Percentiles rank a stretch among this genome's conserved stretches.
Conservation (phyloP, 2,113 vertebrate genomes). For the Suncus etruscus region DNA sequence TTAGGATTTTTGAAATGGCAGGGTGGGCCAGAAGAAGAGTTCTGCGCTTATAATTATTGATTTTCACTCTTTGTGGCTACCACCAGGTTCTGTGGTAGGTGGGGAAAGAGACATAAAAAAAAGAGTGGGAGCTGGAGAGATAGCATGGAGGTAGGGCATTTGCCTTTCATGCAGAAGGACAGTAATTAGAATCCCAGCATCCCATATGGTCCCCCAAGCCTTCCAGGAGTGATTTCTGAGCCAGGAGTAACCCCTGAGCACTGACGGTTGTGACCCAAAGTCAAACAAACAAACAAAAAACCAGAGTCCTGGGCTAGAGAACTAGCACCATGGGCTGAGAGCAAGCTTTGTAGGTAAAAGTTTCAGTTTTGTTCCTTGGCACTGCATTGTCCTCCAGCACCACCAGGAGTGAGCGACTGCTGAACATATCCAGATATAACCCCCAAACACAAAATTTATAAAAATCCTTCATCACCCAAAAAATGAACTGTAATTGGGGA, state of each 20-base stretch:
- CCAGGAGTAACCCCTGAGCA: too few species aligned
- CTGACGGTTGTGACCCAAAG: too few species aligned
- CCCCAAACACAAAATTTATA: not conserved
- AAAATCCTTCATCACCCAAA: not conserved
- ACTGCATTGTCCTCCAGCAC: not conserved
- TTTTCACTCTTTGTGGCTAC: not conserved
- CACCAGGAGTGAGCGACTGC: not conserved
- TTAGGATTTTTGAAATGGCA: not conserved
- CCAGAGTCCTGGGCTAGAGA: not conserved
- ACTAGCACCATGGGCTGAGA: not conserved
- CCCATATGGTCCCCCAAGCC: too few species aligned
- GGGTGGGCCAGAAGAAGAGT: not conserved
- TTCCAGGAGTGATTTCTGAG: too few species aligned
- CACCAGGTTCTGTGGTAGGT: not conserved
- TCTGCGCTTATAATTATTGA: not conserved
- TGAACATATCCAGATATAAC: not conserved
- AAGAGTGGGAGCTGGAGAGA: too few species aligned
- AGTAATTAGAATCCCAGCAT: too few species aligned
- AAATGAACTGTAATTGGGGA: slow-evolving; percentile 39
- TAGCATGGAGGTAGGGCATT: too few species aligned
- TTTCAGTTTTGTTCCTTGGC: not conserved
- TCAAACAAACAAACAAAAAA: not conserved
- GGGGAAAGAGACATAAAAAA: not conserved
- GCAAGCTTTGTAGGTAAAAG: not conserved
- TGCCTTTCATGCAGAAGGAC: too few species aligned